These are phyloP conservation scores for Caenorhabditis uteleia DNA, from an alignment of 2,888 invertebrate genomes.

Conservation along the genomic window DNA sequence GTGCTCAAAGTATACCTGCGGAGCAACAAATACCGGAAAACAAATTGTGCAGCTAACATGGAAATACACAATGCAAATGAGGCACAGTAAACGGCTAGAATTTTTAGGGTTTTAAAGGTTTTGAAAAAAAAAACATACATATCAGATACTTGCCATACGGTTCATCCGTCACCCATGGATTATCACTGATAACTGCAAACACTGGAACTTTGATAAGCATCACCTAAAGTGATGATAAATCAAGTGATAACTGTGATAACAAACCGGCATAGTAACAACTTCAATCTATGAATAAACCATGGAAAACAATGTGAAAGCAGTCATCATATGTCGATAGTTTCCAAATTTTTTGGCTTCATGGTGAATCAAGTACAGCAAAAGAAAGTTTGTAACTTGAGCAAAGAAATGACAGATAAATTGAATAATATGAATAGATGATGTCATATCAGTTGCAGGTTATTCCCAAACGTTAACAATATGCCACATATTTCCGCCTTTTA, in stretches of 20 bases:
- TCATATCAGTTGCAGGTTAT: too few species aligned
- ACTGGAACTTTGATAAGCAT: conserved; percentile 14
- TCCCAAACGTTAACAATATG: too few species aligned
- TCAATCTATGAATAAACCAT: not conserved
- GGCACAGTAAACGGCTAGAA: conserved; percentile 24
- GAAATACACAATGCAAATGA: conserved; percentile 21
- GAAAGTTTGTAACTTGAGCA: too few species aligned
- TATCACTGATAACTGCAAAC: conserved; percentile 14
- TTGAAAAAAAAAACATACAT: too few species aligned
- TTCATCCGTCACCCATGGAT: conserved; percentile 1
- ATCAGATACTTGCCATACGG: conserved; percentile 7
- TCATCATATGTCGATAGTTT: not conserved
- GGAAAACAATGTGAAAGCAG: not conserved
- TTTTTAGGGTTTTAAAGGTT: too few species aligned
- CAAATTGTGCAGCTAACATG: conserved; percentile 20
- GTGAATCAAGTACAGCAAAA: too few species aligned
- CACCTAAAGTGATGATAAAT: too few species aligned
- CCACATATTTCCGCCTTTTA: too few species aligned
- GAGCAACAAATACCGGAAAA: conserved; percentile 12
- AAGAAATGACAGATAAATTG: too few species aligned
- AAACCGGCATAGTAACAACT: not conserved
- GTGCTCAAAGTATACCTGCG: conserved; percentile 6
- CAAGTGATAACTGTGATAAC: not conserved
- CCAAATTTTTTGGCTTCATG: too few species aligned
- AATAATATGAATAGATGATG: too few species aligned